A percentile compares a stretch with the other conserved stretches of the same genome.
These are phyloP conservation scores for Neelides sp. DNA, from an alignment of 1,140 invertebrate genomes.

Conservation along the genomic window DNA sequence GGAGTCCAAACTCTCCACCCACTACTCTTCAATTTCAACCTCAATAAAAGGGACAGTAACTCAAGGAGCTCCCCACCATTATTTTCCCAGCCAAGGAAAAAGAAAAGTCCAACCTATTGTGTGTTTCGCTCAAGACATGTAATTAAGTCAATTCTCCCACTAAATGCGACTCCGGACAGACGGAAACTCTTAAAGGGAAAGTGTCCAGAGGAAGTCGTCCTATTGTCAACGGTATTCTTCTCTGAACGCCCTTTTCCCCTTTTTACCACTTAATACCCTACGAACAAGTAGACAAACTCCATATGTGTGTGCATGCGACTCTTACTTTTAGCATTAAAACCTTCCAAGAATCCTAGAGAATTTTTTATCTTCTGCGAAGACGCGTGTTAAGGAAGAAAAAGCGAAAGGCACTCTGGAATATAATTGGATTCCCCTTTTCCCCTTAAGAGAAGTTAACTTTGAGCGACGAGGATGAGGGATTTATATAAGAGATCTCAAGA, in stretches of 20 bases:
- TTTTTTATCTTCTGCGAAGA: background rate
- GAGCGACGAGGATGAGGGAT: no score
- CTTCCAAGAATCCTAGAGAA: background rate
- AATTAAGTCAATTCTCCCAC: conserved; percentile 17
- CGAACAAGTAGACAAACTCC: background rate
- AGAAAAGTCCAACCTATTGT: conserved; percentile 9
- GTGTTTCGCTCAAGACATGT: conserved; percentile 10
- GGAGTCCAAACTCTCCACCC: no score
- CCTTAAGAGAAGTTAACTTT: no score
- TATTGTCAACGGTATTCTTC: no score
- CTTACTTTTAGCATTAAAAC: background rate
- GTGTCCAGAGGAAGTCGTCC: no score
- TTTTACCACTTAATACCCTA: background rate
- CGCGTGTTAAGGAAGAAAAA: background rate
- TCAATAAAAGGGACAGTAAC: conserved; percentile 27
- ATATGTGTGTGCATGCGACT: background rate
- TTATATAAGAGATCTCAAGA: no score
- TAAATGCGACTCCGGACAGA: no score
- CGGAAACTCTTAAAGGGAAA: no score
- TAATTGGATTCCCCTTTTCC: background rate
- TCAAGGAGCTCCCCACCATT: conserved; percentile 15
- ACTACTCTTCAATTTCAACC: conserved; percentile 20
- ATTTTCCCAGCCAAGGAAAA: conserved; percentile 10
- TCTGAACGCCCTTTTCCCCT: background rate
- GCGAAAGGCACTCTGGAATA: background rate